Evolutionary conservation across 2,888 invertebrate genomes (phyloP).

Genomic region (Azorinus chamasolen): DNA sequence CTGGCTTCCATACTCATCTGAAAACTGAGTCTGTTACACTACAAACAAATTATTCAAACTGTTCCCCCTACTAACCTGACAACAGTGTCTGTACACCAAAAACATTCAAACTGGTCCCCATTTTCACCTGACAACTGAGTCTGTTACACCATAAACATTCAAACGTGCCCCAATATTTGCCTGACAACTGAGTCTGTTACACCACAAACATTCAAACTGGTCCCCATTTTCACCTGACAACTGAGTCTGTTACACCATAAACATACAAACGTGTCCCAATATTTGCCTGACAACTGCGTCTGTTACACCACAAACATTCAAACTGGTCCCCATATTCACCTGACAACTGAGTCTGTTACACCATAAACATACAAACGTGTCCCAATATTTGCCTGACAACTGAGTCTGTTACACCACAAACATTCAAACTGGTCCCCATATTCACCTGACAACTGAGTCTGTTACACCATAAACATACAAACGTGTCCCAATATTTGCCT

Average conservation of each 20-base stretch:
- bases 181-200: slow-evolving; percentile 65
- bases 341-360: too few relatives aligned
- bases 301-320: slow-evolving; percentile 88
- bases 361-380: too few relatives aligned
- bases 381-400: too few relatives aligned
- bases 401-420: too few relatives aligned
- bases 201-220: slow-evolving; percentile 89
- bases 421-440: too few relatives aligned
- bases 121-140: too few relatives aligned
- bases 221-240: slow-evolving; percentile 86
- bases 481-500: too few relatives aligned
- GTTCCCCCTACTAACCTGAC: slow-evolving; percentile 45
- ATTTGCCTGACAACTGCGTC: slow-evolving; percentile 53
- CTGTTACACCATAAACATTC: too few relatives aligned
- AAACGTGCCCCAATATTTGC: too few relatives aligned
- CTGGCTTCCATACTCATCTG: slow-evolving; percentile 31
- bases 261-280: slow-evolving; percentile 90
- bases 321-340: slow-evolving; percentile 89
- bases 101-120: neutral
- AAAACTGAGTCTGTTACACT: slow-evolving; percentile 70
- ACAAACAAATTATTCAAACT: too few relatives aligned
- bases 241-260: slow-evolving; percentile 80
- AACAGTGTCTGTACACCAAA: slow-evolving; percentile 55
- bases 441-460: too few relatives aligned
- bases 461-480: too few relatives aligned